Base-by-base conservation (phyloP, 30 jellyfish, hydroid and myxozoan genomes). In the Turritopsis dohrnii region DNA sequence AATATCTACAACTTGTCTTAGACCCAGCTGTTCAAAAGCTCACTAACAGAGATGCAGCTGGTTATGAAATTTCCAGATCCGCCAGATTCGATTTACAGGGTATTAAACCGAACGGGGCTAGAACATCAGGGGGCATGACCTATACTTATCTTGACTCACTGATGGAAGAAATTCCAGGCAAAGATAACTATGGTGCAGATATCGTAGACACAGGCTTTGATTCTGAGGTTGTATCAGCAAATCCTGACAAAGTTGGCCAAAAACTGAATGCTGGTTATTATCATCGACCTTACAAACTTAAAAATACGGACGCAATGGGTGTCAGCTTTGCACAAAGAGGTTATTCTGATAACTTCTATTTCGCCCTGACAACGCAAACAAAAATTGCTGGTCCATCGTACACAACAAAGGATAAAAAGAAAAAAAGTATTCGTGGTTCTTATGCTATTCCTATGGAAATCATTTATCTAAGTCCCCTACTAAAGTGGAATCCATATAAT, bases 141-240 rank as follows among this genome's bases (percentile, higher is more conserved):
- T 53, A 89, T 21, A 75, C 53, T 21, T 72, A 71, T 52, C 85
- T 93, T 26, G 99, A 94, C 75, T 84, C 79, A 18, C 71, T 89
- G 65, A 94, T 94, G 99, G 97, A 89, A 73, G 94, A 94, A 79
- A 75, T 94, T n/a, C 99, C 97, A 20, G 99, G 99, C 27, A 88
- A 88, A 79, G 89, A 89, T 83, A 94, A 94, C 84, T 94, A 88
- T 29, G 84, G 66, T 0, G 97, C 93, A 1, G 66, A 87, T 29
- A 87, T 92, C 29, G 66, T 72, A 21, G 96, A 84, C 52, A 52
- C 75, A 21, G 97, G 96, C 8, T 83, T 87, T 52, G 91, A 87
- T 72, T 90, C 88, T 30, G 93, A 80, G 25, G 71, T 65, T 7
- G 28, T 74, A 16, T 74, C 89, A 18, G 90, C 95, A 4, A 82